A percentile compares a stretch with the other conserved stretches of the same genome.
phyloP scores from a whole-genome alignment of 64 coral and sea anemone species.

The Catalaphyllia jardinei region DNA sequence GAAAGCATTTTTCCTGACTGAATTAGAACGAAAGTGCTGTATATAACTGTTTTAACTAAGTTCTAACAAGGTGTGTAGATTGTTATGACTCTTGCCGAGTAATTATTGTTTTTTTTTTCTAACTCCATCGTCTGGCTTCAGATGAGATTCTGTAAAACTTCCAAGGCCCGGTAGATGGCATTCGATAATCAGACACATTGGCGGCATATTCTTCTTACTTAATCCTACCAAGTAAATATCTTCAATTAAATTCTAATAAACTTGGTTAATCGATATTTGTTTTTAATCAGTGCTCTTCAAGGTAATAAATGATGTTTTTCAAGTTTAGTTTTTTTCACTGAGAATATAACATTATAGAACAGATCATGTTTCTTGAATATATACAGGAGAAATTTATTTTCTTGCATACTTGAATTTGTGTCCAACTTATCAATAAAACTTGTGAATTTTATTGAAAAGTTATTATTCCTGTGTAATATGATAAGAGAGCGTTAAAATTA shows the following conservation, averaged over 20 bases:
- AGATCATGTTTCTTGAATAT: not conserved
- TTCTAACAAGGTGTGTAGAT: not conserved
- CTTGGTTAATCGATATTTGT: not conserved
- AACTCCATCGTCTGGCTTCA: not conserved
- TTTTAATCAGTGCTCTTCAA: not conserved
- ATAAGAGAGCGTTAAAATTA: not conserved
- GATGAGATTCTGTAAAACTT: not conserved
- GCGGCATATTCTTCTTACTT: not conserved
- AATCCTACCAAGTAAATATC: not conserved
- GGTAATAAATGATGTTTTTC: not conserved
- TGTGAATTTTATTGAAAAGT: no score
- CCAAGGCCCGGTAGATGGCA: not conserved
- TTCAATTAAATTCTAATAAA: constrained; percentile 12
- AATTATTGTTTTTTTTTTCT: not conserved
- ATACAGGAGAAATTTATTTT: no score
- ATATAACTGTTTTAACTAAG: not conserved
- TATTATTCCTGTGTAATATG: not conserved
- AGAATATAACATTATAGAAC: not conserved
- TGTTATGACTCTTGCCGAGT: not conserved
- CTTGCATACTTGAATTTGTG: no score
- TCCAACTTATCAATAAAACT: no score
- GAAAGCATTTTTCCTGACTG: no score
- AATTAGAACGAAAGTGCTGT: not conserved
- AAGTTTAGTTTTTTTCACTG: not conserved
- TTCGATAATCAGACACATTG: not conserved